Percentiles rank a stretch among this genome's conserved stretches.
These are phyloP conservation scores for Albula goreensis DNA, from an alignment of 2,113 vertebrate genomes.

Conservation along the genomic window DNA sequence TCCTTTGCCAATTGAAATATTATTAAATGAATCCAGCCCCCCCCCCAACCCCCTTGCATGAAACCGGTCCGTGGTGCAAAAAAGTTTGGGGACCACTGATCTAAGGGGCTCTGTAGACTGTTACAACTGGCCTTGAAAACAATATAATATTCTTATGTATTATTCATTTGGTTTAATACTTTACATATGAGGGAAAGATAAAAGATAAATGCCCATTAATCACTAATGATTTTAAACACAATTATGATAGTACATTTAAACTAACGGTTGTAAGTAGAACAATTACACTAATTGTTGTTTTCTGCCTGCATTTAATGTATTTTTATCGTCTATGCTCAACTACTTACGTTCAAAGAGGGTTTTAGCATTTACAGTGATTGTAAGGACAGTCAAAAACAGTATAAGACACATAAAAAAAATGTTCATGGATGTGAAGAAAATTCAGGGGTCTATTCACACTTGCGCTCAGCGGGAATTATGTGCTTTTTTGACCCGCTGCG, in stretches of 20 bases:
- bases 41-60: too few relatives aligned
- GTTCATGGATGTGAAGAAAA: too few relatives aligned
- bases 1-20: too few relatives aligned
- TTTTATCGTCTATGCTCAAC: neutral
- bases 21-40: too few relatives aligned
- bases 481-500: too few relatives aligned
- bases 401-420: too few relatives aligned
- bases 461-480: too few relatives aligned
- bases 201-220: neutral
- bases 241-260: neutral
- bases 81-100: too few relatives aligned
- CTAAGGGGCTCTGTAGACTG: neutral
- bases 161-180: conserved; percentile 1
- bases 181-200: neutral
- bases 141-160: neutral
- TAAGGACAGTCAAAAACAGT: neutral
- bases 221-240: neutral
- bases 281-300: neutral
- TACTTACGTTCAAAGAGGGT: neutral
- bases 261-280: neutral
- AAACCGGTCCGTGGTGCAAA: too few relatives aligned
- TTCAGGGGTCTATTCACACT: too few relatives aligned
- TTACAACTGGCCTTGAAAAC: neutral
- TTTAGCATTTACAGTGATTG: neutral
- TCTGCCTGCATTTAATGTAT: neutral